Conservation (phyloP, 2,888 invertebrate genomes). For the Caenorhabditis drosophilae region DNA sequence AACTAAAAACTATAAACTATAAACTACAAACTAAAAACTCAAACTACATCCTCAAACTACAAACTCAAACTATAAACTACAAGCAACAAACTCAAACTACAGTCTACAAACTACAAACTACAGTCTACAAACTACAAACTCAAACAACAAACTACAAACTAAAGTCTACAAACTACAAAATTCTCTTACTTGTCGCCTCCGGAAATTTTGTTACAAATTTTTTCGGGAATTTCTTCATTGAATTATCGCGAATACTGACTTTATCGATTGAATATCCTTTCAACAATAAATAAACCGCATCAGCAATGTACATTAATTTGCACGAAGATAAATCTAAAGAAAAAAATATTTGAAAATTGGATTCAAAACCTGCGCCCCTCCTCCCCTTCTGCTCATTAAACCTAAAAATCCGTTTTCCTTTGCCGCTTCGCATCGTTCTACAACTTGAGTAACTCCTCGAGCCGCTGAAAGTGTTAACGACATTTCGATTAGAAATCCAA, state of each 20-base stretch:
- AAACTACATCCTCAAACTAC: too few relatives aligned
- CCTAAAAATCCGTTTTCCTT: conserved; percentile 61
- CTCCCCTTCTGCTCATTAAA: conserved; percentile 10
- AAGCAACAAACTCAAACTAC: too few relatives aligned
- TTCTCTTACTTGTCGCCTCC: conserved; percentile 25
- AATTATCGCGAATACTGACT: conserved; percentile 48
- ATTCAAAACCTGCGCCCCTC: not conserved
- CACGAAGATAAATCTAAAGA: conserved; percentile 61
- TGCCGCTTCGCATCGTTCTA: conserved; percentile 61
- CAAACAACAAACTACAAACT: too few relatives aligned
- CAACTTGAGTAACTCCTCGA: conserved; percentile 63
- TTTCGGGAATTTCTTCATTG: conserved; percentile 61
- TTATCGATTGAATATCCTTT: conserved; percentile 48
- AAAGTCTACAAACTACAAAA: not conserved
- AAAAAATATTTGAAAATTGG: not conserved
- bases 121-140: too few relatives aligned
- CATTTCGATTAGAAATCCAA: too few relatives aligned
- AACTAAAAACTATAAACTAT: too few relatives aligned
- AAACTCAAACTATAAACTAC: too few relatives aligned
- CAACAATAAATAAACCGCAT: conserved; percentile 62
- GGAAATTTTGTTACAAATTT: conserved; percentile 60
- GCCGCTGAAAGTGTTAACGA: conserved; percentile 49
- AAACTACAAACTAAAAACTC: too few relatives aligned
- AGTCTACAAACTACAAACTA: too few relatives aligned
- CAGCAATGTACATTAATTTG: conserved; percentile 62